Percentiles rank a stretch among this genome's conserved stretches.
phyloP scores from a whole-genome alignment of 2,888 invertebrate species.

The Hyppa rectilinea region DNA sequence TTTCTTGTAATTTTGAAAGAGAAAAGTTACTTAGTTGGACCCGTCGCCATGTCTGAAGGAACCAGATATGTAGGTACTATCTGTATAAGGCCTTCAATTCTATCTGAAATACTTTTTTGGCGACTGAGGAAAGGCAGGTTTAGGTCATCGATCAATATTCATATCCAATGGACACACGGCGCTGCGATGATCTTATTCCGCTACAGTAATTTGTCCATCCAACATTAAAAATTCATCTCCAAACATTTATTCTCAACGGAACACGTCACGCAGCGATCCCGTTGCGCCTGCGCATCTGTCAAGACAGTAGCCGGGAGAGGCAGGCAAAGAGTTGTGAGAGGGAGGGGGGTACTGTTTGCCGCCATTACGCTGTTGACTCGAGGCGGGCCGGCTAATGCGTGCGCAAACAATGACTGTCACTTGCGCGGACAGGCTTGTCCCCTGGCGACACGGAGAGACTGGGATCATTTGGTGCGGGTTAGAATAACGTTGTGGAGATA shows the following conservation, averaged over 20 bases:
- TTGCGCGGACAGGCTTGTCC: slow-evolving; percentile 48
- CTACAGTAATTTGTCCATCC: slow-evolving; percentile 10
- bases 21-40: not conserved
- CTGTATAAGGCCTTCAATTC: not conserved
- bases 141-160: not conserved
- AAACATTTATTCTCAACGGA: slow-evolving; percentile 50
- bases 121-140: no score
- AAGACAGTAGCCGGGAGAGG: slow-evolving; percentile 70
- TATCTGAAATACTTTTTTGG: not conserved
- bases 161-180: not conserved
- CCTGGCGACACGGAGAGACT: slow-evolving; percentile 49
- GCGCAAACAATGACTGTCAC: slow-evolving; percentile 80
- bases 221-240: slow-evolving; percentile 42
- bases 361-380: slow-evolving; percentile 87
- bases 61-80: not conserved
- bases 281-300: slow-evolving; percentile 74
- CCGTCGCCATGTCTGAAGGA: no score
- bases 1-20: not conserved
- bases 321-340: slow-evolving; percentile 46
- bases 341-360: slow-evolving; percentile 79
- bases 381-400: slow-evolving; percentile 86
- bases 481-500: slow-evolving; percentile 15
- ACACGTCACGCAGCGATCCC: slow-evolving; percentile 62
- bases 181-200: not conserved
- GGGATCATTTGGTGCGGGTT: slow-evolving; percentile 29